A percentile compares a stretch with the other conserved stretches of the same genome.
Evolutionary conservation across 2,888 invertebrate genomes (phyloP).

Genomic region (Oeneis ivallda): DNA sequence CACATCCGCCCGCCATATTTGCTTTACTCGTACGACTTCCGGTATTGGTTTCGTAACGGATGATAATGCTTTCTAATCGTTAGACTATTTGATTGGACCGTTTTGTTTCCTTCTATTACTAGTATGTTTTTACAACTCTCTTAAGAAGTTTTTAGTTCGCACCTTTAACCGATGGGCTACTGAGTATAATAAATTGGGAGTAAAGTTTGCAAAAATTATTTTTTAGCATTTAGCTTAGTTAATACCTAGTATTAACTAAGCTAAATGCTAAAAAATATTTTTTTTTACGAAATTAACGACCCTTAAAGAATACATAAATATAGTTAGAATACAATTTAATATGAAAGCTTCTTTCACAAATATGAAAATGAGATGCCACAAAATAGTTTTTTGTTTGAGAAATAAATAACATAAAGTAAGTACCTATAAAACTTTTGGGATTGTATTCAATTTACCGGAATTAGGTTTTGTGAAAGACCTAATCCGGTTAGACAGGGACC

Average conservation of each 20-base stretch:
- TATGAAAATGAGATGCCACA: not conserved
- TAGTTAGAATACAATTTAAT: no score
- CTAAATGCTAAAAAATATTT: not conserved
- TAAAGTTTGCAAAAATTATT: no score
- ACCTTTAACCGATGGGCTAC: no score
- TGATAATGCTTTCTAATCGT: slow-evolving; percentile 43
- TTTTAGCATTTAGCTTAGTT: no score
- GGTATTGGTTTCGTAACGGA: slow-evolving; percentile 40
- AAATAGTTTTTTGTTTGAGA: not conserved
- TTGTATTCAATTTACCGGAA: not conserved
- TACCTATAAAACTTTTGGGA: not conserved
- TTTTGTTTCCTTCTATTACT: not conserved
- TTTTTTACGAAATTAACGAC: not conserved
- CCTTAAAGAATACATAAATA: no score
- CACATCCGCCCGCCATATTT: slow-evolving; percentile 76
- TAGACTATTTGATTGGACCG: slow-evolving; percentile 16
- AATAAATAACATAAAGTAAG: not conserved
- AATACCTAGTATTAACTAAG: not conserved
- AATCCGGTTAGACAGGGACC: not conserved
- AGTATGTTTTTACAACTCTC: not conserved
- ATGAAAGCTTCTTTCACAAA: no score
- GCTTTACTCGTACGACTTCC: slow-evolving; percentile 63
- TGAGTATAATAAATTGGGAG: not conserved
- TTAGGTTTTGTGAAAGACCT: not conserved
- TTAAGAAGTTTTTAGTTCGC: no score